These are phyloP conservation scores for Beroe ovata DNA, from an alignment of 37 sponge, comb jelly and placozoan genomes.

Conservation along the genomic window DNA sequence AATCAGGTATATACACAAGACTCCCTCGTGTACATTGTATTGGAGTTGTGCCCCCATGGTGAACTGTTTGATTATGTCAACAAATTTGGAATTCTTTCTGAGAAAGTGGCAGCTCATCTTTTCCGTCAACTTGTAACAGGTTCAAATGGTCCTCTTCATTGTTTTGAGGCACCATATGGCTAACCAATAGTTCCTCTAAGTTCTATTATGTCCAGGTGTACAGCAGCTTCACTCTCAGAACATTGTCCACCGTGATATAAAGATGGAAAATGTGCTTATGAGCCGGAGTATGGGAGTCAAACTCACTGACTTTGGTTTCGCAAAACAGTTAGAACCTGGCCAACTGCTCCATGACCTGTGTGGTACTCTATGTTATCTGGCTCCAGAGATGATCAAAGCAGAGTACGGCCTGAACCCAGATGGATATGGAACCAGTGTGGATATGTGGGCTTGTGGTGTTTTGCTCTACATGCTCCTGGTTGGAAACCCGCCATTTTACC, in stretches of 20 bases:
- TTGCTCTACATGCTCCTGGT: constrained; percentile 20
- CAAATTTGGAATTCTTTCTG: constrained; percentile 19
- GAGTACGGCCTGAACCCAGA: constrained; percentile 2
- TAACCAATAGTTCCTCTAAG: too few relatives aligned
- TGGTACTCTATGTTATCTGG: constrained; percentile 17
- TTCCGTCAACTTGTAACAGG: constrained; percentile 43
- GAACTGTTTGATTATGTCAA: constrained; percentile 59
- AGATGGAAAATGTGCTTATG: constrained; percentile 63
- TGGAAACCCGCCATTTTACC: constrained; percentile 21
- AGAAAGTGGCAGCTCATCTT: constrained; percentile 47
- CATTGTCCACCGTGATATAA: constrained; percentile 61
- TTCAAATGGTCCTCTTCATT: too few relatives aligned
- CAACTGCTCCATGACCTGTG: constrained; percentile 42
- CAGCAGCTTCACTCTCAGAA: constrained; percentile 22
- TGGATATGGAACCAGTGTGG: constrained; percentile 35
- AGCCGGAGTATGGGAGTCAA: not conserved
- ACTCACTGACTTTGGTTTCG: constrained; percentile 64
- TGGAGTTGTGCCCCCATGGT: constrained; percentile 25
- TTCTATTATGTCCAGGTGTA: not conserved
- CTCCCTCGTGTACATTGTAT: constrained; percentile 14
- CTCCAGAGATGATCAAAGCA: constrained; percentile 52
- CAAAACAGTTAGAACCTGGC: constrained; percentile 18
- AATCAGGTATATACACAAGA: constrained; percentile 4
- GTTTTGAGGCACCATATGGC: too few relatives aligned
- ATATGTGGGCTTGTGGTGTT: constrained; percentile 67